Conservation (phyloP, 2,888 invertebrate genomes). For the Chrysopilus asiliformis region DNA sequence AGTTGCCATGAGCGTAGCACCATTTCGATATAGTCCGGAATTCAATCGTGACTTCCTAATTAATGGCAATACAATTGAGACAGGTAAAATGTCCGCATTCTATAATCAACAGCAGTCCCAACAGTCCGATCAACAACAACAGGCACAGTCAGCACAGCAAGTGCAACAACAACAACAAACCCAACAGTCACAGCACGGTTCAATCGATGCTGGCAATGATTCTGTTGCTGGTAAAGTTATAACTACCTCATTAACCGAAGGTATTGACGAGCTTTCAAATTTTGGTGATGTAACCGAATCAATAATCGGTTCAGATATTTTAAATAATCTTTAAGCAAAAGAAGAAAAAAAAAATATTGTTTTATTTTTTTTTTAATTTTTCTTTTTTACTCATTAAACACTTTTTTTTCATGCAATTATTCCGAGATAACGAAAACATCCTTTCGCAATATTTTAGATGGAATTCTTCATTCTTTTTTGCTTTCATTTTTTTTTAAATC, state of each 20-base stretch:
- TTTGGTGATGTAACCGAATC: conserved; percentile 27
- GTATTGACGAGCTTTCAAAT: conserved; percentile 16
- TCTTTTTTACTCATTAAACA: too few species aligned
- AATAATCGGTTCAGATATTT: conserved; percentile 30
- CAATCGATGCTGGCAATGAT: conserved; percentile 1
- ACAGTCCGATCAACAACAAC: not conserved
- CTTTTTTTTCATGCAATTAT: too few species aligned
- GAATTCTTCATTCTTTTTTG: too few species aligned
- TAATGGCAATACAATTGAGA: conserved; percentile 45
- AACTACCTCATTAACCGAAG: conserved; percentile 10
- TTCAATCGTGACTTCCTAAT: conserved; percentile 42
- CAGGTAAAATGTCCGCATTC: conserved; percentile 20
- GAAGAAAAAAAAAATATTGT: too few species aligned
- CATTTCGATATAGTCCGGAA: conserved; percentile 45
- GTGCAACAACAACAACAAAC: not conserved
- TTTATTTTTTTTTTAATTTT: too few species aligned
- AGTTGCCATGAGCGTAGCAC: conserved; percentile 39
- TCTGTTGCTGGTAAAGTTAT: conserved; percentile 5
- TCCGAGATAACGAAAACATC: too few species aligned
- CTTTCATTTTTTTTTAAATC: too few species aligned
- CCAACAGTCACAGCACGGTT: conserved; percentile 3
- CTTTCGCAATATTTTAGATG: too few species aligned
- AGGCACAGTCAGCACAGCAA: not conserved
- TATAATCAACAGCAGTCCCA: not conserved
- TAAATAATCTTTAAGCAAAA: conserved; percentile 32